Evolutionary conservation across 1,140 invertebrate genomes (phyloP).

Genomic region (Orchesella cincta): DNA sequence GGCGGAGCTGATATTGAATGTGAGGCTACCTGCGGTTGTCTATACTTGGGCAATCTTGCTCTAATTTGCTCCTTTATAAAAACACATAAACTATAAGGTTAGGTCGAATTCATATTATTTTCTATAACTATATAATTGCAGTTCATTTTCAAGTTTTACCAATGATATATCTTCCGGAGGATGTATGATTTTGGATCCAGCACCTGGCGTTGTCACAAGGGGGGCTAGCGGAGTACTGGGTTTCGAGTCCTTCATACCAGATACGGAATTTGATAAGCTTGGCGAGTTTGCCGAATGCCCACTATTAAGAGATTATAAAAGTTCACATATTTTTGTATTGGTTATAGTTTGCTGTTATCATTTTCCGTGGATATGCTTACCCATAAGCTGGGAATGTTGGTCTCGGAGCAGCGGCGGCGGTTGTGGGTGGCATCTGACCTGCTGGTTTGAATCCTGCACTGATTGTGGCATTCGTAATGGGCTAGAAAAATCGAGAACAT

Average conservation of each 20-base stretch:
- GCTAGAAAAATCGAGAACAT: too few species aligned
- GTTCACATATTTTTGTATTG: too few species aligned
- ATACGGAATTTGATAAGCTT: conserved; percentile 36
- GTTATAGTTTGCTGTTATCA: too few species aligned
- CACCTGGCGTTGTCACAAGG: conserved; percentile 75
- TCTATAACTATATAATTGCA: neutral
- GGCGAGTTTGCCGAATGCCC: neutral
- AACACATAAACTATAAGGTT: neutral
- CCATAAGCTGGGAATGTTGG: conserved; percentile 79
- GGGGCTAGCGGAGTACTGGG: conserved; percentile 61
- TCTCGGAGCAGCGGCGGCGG: conserved; percentile 60
- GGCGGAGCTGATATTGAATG: conserved; percentile 50
- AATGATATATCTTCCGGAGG: conserved; percentile 89
- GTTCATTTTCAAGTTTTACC: conserved; percentile 61
- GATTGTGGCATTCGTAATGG: conserved; percentile 30
- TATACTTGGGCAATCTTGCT: conserved; percentile 74
- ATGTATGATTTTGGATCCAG: conserved; percentile 88
- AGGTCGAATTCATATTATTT: neutral
- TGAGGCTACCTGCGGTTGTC: conserved; percentile 54
- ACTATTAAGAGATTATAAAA: conserved; percentile 3
- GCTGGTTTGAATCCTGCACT: conserved; percentile 37
- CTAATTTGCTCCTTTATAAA: conserved; percentile 75
- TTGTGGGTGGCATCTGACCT: conserved; percentile 37
- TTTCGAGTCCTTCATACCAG: conserved; percentile 51
- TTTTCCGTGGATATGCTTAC: conserved; percentile 56